phyloP scores from a whole-genome alignment of 2,797 vertebrate genomes.

The Anabacerthia variegaticeps region DNA sequence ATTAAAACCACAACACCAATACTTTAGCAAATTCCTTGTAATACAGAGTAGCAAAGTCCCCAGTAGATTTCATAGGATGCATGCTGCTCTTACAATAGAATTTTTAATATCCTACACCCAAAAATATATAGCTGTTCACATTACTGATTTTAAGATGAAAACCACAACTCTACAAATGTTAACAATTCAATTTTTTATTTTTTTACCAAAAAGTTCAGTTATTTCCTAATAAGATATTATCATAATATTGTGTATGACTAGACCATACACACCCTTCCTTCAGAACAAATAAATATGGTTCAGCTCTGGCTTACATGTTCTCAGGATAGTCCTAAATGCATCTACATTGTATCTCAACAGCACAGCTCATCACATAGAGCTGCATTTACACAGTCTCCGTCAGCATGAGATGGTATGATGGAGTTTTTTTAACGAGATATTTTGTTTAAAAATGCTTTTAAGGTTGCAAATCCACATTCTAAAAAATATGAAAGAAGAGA shows the following conservation, averaged over 20 bases:
- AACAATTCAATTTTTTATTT: neutral
- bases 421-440: neutral
- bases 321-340: neutral
- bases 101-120: neutral
- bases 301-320: neutral
- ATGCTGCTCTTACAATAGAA: neutral
- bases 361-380: neutral
- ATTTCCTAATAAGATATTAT: neutral
- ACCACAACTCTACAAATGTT: neutral
- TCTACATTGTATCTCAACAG: neutral
- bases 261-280: neutral
- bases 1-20: neutral
- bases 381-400: neutral
- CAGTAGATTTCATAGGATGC: neutral
- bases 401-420: accelerated
- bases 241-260: neutral
- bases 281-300: neutral
- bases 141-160: neutral
- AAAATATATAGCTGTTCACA: neutral
- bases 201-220: neutral
- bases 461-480: neutral
- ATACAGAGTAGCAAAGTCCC: neutral
- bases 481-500: neutral
- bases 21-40: neutral
- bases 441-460: neutral